phyloP scores from a whole-genome alignment of 2,113 vertebrate species.

The Pelvicachromis taeniatus region DNA sequence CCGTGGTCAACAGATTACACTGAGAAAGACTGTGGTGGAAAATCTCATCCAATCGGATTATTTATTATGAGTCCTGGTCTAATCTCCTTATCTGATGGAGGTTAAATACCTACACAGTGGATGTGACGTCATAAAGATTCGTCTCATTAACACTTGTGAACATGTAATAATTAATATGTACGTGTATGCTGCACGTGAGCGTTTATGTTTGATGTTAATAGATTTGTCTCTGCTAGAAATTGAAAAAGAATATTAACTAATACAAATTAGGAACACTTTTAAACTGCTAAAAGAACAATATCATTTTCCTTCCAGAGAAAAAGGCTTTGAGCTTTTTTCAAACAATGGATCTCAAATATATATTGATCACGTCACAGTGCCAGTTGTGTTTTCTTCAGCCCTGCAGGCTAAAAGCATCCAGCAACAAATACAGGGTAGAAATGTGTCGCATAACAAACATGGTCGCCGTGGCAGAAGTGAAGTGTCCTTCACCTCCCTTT shows the following conservation, averaged over 20 bases:
- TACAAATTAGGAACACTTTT: too few relatives aligned
- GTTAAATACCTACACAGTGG: neutral
- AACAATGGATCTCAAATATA: neutral
- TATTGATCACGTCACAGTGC: constrained; percentile 14
- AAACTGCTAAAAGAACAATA: neutral
- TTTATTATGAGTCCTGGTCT: neutral
- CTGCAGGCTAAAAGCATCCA: neutral
- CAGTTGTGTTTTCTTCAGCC: neutral
- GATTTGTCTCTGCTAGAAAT: neutral
- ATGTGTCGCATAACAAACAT: constrained; percentile 13
- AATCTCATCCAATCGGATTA: constrained; percentile 22
- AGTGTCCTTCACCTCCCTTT: neutral
- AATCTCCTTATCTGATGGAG: neutral
- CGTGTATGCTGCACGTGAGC: neutral
- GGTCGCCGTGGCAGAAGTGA: neutral
- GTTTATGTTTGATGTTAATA: neutral
- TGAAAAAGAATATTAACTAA: neutral
- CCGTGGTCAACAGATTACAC: constrained; percentile 38
- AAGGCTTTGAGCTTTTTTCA: neutral
- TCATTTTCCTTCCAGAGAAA: neutral
- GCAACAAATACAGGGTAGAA: neutral
- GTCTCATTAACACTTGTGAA: neutral
- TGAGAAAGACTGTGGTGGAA: constrained; percentile 9
- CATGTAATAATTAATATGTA: neutral
- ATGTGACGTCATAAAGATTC: neutral